These are phyloP conservation scores for Drosophila nigrodunni DNA, from an alignment of 1,140 invertebrate genomes.

Conservation along the genomic window DNA sequence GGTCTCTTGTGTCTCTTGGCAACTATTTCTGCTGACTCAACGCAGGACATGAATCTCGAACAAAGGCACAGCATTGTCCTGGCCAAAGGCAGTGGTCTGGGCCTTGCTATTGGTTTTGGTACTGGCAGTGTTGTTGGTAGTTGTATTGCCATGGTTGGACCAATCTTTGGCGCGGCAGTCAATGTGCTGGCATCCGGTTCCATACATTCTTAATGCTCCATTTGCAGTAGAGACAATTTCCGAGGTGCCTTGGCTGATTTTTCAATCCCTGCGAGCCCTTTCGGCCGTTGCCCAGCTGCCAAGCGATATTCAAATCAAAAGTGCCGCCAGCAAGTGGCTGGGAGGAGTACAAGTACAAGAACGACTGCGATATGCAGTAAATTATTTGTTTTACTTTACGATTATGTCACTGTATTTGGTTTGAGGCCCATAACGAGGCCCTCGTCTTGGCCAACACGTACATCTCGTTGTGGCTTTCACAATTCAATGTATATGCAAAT, in stretches of 20 bases:
- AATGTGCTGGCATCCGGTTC: slow-evolving; percentile 18
- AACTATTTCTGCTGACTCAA: slow-evolving; percentile 59
- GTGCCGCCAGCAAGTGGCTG: slow-evolving; percentile 18
- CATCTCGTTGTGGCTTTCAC: slow-evolving; percentile 61
- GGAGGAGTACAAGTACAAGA: slow-evolving; percentile 17
- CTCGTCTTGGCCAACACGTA: background rate
- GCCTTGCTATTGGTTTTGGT: slow-evolving; percentile 2
- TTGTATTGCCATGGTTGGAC: background rate
- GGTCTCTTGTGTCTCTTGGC: slow-evolving; percentile 17
- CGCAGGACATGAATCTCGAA: slow-evolving; percentile 30
- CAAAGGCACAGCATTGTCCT: slow-evolving; percentile 5
- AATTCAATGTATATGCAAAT: slow-evolving; percentile 75
- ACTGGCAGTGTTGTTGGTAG: background rate
- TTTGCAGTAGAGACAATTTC: slow-evolving; percentile 50
- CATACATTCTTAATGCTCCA: slow-evolving; percentile 40
- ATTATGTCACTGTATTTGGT: slow-evolving; percentile 56
- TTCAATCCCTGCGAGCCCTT: slow-evolving; percentile 18
- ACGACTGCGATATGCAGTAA: slow-evolving; percentile 13
- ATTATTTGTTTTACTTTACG: slow-evolving; percentile 67
- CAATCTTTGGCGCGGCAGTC: slow-evolving; percentile 32
- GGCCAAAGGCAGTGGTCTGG: background rate
- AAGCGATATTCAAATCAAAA: slow-evolving; percentile 19
- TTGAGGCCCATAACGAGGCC: slow-evolving; percentile 46
- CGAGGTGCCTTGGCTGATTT: slow-evolving; percentile 12
- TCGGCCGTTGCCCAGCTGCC: slow-evolving; percentile 27